Percentiles rank a stretch among this genome's conserved stretches.
Evolutionary conservation across 2,888 invertebrate species (phyloP).

Genomic region (Blera fallax): DNA sequence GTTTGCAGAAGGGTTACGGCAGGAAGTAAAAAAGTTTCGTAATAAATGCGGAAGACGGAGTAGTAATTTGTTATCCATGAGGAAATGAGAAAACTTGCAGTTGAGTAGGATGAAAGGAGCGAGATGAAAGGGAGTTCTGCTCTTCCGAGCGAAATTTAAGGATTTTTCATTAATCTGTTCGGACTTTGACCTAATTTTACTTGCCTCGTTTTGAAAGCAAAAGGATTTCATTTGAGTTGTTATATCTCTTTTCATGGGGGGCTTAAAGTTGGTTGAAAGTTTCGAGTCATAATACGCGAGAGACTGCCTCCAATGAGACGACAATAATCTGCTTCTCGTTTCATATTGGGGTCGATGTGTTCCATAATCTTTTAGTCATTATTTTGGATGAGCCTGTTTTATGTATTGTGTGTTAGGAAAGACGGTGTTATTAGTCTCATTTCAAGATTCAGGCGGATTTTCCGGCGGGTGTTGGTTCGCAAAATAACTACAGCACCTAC

Average conservation of each 20-base stretch:
- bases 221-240: neutral
- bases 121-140: neutral
- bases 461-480: too few species aligned
- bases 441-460: too few species aligned
- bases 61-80: slow-evolving; percentile 68
- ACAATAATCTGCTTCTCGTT: neutral
- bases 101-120: neutral
- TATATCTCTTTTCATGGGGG: neutral
- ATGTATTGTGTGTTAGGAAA: too few species aligned
- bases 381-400: neutral
- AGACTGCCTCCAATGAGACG: neutral
- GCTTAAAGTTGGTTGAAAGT: neutral
- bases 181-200: slow-evolving; percentile 53
- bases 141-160: slow-evolving; percentile 1
- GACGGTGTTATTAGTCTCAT: too few species aligned
- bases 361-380: neutral
- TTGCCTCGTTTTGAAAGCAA: neutral
- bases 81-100: slow-evolving; percentile 63
- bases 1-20: slow-evolving; percentile 27
- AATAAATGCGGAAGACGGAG: slow-evolving; percentile 62
- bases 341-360: neutral
- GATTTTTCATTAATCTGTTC: slow-evolving; percentile 36
- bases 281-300: neutral
- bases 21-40: slow-evolving; percentile 57
- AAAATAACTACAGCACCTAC: too few species aligned